phyloP scores from a whole-genome alignment of 2,113 vertebrate genomes.

The Tragulus kanchil region DNA sequence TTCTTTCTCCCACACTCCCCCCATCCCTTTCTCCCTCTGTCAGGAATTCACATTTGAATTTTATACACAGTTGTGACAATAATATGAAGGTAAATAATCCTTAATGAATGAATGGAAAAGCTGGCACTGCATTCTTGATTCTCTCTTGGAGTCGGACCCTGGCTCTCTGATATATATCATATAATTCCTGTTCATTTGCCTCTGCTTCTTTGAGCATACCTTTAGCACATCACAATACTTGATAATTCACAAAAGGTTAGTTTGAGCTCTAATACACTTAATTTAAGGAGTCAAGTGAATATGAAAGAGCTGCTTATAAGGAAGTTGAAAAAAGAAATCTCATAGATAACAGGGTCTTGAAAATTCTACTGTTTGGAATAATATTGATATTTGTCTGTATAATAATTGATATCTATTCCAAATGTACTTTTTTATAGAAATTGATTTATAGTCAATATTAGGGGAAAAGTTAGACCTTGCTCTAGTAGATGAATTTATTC shows the following conservation, averaged over 20 bases:
- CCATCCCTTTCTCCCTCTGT: neutral
- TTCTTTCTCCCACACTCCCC: neutral
- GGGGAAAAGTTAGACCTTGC: neutral
- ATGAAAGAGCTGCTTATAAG: neutral
- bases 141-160: neutral
- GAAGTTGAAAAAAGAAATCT: neutral
- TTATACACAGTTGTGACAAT: neutral
- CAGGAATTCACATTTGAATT: neutral
- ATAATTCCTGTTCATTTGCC: neutral
- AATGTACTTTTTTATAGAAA: neutral
- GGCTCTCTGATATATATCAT: neutral
- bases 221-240: neutral
- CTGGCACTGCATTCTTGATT: neutral
- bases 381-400: neutral
- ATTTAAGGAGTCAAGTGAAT: neutral
- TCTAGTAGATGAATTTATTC: slow-evolving; percentile 44
- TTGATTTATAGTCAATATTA: slow-evolving; percentile 4
- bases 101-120: neutral
- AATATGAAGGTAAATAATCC: neutral
- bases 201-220: neutral
- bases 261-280: slow-evolving; percentile 6
- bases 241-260: neutral
- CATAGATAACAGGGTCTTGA: neutral
- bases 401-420: neutral
- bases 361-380: neutral